Evolutionary conservation across 2,113 vertebrate species (phyloP).

Genomic region (Corynorhinus townsendii): DNA sequence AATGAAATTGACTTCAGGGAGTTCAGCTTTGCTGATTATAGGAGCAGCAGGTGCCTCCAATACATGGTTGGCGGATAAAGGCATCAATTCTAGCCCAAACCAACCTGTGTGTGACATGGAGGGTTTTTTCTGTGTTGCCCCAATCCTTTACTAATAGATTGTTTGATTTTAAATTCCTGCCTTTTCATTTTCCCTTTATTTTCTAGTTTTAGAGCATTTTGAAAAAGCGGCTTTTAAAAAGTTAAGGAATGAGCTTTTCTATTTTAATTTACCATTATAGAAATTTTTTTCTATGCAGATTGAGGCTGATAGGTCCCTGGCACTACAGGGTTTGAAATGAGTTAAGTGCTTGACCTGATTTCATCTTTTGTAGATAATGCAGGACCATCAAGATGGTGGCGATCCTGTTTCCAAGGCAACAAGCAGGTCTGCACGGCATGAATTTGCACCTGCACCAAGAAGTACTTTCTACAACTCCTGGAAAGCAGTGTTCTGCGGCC

Average conservation of each 20-base stretch:
- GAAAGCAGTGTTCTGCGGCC: constrained; percentile 7
- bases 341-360: background rate
- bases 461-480: background rate
- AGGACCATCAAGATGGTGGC: constrained; percentile 29
- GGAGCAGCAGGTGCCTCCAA: background rate
- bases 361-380: constrained; percentile 63
- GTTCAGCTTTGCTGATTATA: background rate
- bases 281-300: rapidly evolving
- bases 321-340: too few relatives aligned
- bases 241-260: background rate
- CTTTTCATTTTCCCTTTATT: background rate
- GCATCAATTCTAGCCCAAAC: background rate
- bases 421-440: background rate
- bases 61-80: too few relatives aligned
- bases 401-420: constrained; percentile 20
- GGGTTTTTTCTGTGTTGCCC: background rate
- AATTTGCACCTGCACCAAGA: constrained; percentile 1
- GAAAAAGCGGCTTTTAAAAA: background rate
- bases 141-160: rapidly evolving
- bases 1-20: background rate
- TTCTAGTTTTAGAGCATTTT: background rate
- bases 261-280: background rate
- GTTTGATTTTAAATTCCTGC: background rate
- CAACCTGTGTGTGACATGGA: too few relatives aligned
- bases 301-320: rapidly evolving